phyloP scores from a whole-genome alignment of 2,113 vertebrate species.

The Bos indicus region DNA sequence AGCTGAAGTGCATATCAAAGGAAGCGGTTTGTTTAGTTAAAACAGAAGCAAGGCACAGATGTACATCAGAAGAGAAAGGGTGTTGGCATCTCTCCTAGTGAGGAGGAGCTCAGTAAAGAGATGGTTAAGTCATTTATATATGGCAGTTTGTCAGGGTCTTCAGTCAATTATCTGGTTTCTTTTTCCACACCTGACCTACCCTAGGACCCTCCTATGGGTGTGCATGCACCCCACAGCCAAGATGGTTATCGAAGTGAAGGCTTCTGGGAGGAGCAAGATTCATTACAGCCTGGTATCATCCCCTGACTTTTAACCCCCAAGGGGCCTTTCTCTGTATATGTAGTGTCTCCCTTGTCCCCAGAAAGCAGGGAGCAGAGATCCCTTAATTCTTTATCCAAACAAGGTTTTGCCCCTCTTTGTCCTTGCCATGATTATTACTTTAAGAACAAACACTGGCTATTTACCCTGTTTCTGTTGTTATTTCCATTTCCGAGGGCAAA shows the following conservation, averaged over 20 bases:
- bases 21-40: neutral
- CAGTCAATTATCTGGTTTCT: neutral
- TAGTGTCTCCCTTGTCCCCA: neutral
- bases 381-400: neutral
- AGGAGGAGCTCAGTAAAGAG: neutral
- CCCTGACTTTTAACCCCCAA: neutral
- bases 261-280: neutral
- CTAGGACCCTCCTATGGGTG: neutral
- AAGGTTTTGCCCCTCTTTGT: neutral
- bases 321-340: neutral
- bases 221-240: neutral
- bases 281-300: neutral
- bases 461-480: neutral
- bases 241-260: neutral
- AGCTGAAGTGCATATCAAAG: neutral
- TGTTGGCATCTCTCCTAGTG: neutral
- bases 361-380: neutral
- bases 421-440: neutral
- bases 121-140: neutral
- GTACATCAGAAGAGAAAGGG: neutral
- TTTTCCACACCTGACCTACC: neutral
- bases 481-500: neutral
- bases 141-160: neutral
- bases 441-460: neutral
- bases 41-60: neutral